Percentiles rank a stretch among this genome's conserved stretches.
Conservation (phyloP, 2,113 vertebrate species). For the Solea senegalensis region DNA sequence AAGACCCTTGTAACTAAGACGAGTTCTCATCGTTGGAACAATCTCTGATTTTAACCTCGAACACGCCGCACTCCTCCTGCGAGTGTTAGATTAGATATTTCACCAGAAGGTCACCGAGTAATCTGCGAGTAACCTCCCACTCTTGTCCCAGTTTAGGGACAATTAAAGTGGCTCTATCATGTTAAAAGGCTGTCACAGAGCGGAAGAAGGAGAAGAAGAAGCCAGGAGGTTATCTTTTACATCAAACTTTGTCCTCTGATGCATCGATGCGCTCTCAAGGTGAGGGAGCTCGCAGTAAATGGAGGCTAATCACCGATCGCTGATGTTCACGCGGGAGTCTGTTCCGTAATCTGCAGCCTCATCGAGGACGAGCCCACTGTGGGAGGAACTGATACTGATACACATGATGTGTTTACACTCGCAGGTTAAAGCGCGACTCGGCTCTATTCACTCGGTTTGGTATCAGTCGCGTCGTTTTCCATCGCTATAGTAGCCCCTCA, state of each 20-base stretch:
- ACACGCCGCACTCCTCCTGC: neutral
- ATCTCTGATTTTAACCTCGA: conserved; percentile 1
- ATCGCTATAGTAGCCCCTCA: no score
- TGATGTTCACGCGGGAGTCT: conserved; percentile 50
- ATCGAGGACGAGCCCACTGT: conserved; percentile 36
- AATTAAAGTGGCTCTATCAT: conserved; percentile 59
- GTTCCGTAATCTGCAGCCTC: conserved; percentile 52
- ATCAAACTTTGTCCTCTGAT: conserved; percentile 54
- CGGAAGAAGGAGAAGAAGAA: conserved; percentile 3
- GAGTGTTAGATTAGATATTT: conserved; percentile 35
- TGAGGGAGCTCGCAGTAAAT: conserved; percentile 52
- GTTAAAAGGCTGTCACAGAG: conserved; percentile 42
- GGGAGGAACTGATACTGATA: conserved; percentile 51
- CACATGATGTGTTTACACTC: conserved; percentile 2
- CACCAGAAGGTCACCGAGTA: conserved; percentile 1
- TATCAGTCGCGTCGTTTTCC: no score
- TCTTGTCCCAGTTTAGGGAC: conserved; percentile 28
- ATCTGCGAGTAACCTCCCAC: conserved; percentile 17
- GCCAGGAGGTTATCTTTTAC: conserved; percentile 64
- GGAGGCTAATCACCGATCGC: conserved; percentile 68
- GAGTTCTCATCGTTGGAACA: neutral
- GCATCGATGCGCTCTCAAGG: conserved; percentile 49
- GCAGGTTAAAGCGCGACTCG: no score
- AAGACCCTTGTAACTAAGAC: no score
- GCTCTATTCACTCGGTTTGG: no score